Evolutionary conservation across 1,140 invertebrate genomes (phyloP).

Genomic region (Drosophila sturtevanti): DNA sequence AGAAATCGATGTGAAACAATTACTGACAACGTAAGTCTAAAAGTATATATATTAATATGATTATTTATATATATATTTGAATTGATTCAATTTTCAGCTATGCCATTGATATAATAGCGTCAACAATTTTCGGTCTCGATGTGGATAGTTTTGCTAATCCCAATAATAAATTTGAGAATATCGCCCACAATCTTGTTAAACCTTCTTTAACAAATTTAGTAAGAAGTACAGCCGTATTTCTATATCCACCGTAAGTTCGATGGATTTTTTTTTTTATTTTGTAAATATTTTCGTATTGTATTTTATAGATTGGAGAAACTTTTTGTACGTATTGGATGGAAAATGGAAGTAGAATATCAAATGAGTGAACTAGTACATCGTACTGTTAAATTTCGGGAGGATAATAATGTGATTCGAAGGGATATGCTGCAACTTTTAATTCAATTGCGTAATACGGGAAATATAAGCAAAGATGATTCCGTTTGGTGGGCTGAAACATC

Average conservation of each 20-base stretch:
- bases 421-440: conserved; percentile 85
- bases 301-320: conserved; percentile 40
- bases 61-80: too few species aligned
- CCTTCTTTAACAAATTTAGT: conserved; percentile 30
- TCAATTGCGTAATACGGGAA: conserved; percentile 83
- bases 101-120: conserved; percentile 83
- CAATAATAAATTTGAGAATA: conserved; percentile 59
- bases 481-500: conserved; percentile 52
- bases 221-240: conserved; percentile 40
- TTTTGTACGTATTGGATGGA: conserved; percentile 44
- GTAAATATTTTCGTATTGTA: not conserved
- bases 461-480: conserved; percentile 61
- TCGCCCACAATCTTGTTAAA: conserved; percentile 34
- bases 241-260: conserved; percentile 62
- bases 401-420: conserved; percentile 83
- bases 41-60: too few species aligned
- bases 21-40: conserved; percentile 52
- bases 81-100: conserved; percentile 28
- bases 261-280: too few species aligned
- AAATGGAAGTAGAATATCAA: conserved; percentile 7
- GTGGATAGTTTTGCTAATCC: conserved; percentile 78
- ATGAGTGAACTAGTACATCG: conserved; percentile 83
- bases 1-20: conserved; percentile 57
- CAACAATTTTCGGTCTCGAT: conserved; percentile 82
- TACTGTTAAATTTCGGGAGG: conserved; percentile 83